Conservation (phyloP, 2,113 vertebrate species). For the Cercocebus atys region DNA sequence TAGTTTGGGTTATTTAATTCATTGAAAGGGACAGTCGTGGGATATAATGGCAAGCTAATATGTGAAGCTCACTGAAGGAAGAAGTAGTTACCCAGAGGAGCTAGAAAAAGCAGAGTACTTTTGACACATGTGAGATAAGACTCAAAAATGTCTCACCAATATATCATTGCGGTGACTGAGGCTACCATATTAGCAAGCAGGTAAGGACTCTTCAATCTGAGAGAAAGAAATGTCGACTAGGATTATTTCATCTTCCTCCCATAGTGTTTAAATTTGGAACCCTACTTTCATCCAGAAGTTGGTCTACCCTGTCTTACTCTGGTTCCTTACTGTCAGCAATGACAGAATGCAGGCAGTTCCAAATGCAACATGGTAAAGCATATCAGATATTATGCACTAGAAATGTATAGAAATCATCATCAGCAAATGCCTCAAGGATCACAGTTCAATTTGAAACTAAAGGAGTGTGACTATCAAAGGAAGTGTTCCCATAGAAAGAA, state of each 20-base stretch:
- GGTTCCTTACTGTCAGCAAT: rapidly evolving
- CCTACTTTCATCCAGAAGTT: too few species aligned
- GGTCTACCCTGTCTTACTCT: background rate
- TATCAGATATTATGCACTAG: background rate
- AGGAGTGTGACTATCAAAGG: rapidly evolving
- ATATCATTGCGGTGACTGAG: background rate
- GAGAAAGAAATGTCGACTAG: background rate
- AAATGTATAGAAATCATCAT: background rate
- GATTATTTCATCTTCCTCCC: background rate
- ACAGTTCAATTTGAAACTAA: background rate
- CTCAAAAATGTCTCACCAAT: background rate
- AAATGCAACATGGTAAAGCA: background rate
- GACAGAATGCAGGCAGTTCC: background rate
- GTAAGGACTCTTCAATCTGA: background rate
- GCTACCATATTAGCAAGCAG: background rate
- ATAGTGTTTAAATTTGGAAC: too few species aligned
- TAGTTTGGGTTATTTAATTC: background rate
- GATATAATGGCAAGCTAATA: background rate
- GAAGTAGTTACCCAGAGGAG: background rate
- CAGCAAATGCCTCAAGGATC: too few species aligned
- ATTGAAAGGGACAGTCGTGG: background rate
- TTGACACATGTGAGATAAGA: background rate
- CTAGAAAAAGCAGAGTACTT: background rate
- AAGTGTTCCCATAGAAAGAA: rapidly evolving
- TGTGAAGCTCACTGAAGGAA: background rate